Conservation (phyloP, 2,113 vertebrate genomes). For the Galemys pyrenaicus region DNA sequence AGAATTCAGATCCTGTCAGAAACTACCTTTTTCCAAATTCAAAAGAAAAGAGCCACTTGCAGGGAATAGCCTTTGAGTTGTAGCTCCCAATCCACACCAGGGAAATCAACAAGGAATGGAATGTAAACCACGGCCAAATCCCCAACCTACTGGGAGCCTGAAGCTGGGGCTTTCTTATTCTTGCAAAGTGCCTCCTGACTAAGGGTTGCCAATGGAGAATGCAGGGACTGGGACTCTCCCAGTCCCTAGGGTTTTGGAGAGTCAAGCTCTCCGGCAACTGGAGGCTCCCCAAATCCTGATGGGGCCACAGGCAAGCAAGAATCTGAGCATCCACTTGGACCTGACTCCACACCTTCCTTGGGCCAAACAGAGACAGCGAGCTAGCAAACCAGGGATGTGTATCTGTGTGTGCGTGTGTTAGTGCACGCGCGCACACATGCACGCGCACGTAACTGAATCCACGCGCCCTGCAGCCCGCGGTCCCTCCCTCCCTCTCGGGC, state of each 20-base stretch:
- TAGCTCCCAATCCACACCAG: background rate
- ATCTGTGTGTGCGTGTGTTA: background rate
- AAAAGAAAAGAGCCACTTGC: background rate
- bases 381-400: background rate
- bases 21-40: slow-evolving; percentile 39
- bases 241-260: background rate
- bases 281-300: background rate
- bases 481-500: background rate
- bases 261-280: background rate
- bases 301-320: background rate
- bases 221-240: background rate
- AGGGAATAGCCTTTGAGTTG: background rate
- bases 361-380: background rate
- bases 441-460: background rate
- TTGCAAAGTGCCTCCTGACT: background rate
- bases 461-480: background rate
- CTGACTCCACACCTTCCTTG: background rate
- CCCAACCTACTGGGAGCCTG: background rate
- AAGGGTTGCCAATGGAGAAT: background rate
- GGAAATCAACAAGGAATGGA: slow-evolving; percentile 25
- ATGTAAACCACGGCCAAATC: background rate
- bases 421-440: fast-evolving
- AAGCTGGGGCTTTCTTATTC: background rate
- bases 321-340: background rate
- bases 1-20: background rate